phyloP scores from a whole-genome alignment of 1,140 invertebrate species.

The Drosophila tropicalis region DNA sequence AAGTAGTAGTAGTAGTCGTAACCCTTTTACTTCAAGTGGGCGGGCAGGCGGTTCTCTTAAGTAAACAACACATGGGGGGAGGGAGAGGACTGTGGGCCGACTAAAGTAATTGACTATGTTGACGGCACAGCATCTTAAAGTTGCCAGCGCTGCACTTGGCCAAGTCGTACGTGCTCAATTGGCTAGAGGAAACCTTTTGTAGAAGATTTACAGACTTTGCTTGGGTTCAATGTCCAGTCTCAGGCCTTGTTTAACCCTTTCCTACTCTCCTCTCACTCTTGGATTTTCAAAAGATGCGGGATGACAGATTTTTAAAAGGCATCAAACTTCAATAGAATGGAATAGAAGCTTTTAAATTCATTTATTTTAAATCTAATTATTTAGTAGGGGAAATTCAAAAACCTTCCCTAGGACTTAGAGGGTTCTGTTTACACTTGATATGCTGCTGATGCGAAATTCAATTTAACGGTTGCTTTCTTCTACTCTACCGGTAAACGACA shows the following conservation, averaged over 20 bases:
- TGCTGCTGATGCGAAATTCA: constrained; percentile 13
- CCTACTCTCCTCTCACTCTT: too few relatives aligned
- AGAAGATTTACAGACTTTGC: background rate
- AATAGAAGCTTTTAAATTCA: too few relatives aligned
- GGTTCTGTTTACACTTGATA: constrained; percentile 52
- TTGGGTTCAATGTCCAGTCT: constrained; percentile 54
- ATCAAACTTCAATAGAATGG: too few relatives aligned
- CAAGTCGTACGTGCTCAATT: constrained; percentile 67
- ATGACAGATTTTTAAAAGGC: too few relatives aligned
- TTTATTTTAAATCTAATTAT: too few relatives aligned
- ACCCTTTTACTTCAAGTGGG: constrained; percentile 26
- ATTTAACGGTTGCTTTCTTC: background rate
- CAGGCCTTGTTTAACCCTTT: background rate
- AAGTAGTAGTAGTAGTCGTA: background rate
- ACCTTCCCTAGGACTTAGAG: too few relatives aligned
- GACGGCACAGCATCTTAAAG: constrained; percentile 40
- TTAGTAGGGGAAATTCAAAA: too few relatives aligned
- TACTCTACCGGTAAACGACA: background rate
- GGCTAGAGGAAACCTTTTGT: constrained; percentile 43
- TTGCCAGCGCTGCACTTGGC: constrained; percentile 25
- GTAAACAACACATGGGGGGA: constrained; percentile 32
- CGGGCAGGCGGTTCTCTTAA: constrained; percentile 27
- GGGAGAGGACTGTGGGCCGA: background rate
- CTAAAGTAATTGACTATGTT: constrained; percentile 52
- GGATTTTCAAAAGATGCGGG: too few relatives aligned